A percentile compares a stretch with the other conserved stretches of the same genome.
phyloP scores from a whole-genome alignment of 2,797 vertebrate genomes.

The Takifugu ocellatus region DNA sequence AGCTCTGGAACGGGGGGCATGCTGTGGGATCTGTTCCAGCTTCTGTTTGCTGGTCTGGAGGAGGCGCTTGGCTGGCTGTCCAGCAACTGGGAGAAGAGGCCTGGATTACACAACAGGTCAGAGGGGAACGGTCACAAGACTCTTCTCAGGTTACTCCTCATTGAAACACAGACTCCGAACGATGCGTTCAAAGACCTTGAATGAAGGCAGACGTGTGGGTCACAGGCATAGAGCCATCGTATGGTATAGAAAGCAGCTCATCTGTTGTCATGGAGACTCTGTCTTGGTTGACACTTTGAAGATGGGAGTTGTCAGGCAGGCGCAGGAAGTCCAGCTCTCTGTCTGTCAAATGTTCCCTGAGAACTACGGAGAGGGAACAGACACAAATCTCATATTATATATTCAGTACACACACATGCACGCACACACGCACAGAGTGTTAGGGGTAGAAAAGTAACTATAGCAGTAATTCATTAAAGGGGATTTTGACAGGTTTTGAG shows the following conservation, averaged over 20 bases:
- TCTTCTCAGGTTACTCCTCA: too few relatives aligned
- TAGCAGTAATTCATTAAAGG: not conserved
- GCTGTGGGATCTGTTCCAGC: too few relatives aligned
- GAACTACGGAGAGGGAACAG: not conserved
- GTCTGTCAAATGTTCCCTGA: not conserved
- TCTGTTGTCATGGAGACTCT: not conserved
- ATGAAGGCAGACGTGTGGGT: not conserved
- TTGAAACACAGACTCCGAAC: not conserved
- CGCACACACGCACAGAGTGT: too few relatives aligned
- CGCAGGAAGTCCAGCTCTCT: not conserved
- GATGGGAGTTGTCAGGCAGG: not conserved
- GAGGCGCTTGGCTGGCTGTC: too few relatives aligned
- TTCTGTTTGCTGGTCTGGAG: too few relatives aligned
- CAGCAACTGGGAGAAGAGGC: too few relatives aligned
- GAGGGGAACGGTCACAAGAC: too few relatives aligned
- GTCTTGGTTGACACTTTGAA: not conserved
- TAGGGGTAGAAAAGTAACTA: too few relatives aligned
- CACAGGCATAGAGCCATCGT: not conserved
- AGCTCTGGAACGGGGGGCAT: too few relatives aligned
- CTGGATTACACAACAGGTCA: too few relatives aligned
- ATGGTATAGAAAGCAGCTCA: not conserved
- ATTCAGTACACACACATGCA: too few relatives aligned
- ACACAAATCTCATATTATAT: too few relatives aligned
- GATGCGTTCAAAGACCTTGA: not conserved
- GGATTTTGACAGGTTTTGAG: not conserved